Percentiles rank a stretch among this genome's conserved stretches.
Evolutionary conservation across 2,113 vertebrate species (phyloP).

Genomic region (Nanorana parkeri): DNA sequence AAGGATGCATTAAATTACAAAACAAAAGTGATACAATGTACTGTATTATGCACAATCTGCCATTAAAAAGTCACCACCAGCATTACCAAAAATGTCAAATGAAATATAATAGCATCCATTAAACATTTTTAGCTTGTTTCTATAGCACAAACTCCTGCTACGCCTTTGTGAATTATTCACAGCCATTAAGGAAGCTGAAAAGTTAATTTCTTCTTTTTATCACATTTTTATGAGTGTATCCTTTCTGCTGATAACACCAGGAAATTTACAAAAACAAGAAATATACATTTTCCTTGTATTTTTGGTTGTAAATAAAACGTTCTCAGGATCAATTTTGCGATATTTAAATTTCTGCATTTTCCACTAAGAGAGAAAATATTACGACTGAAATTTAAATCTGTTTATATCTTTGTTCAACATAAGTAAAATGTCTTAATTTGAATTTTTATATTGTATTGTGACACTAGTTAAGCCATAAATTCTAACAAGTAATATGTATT

Average conservation of each 20-base stretch:
- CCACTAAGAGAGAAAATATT: too few species aligned
- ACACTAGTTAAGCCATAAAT: too few species aligned
- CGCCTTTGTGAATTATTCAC: constrained; percentile 15
- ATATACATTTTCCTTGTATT: constrained; percentile 1
- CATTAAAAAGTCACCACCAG: background rate
- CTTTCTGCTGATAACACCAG: constrained; percentile 26
- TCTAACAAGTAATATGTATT: too few species aligned
- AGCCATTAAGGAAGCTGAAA: constrained; percentile 29
- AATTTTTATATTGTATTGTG: too few species aligned
- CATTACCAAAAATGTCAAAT: background rate
- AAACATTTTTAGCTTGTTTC: constrained; percentile 29
- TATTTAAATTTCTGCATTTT: too few species aligned
- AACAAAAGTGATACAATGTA: too few species aligned
- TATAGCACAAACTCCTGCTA: constrained; percentile 32
- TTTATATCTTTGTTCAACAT: too few species aligned
- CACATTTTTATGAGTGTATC: constrained; percentile 25
- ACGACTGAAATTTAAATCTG: too few species aligned
- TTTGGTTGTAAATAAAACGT: background rate
- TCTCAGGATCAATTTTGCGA: background rate
- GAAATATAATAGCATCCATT: background rate
- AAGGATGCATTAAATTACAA: too few species aligned
- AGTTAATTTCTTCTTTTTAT: constrained; percentile 38
- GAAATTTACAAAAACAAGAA: constrained; percentile 16
- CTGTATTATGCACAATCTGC: background rate
- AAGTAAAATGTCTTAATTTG: too few species aligned